Evolutionary conservation across 1,140 invertebrate species (phyloP).

Genomic region (Drosophila nigrodunni): DNA sequence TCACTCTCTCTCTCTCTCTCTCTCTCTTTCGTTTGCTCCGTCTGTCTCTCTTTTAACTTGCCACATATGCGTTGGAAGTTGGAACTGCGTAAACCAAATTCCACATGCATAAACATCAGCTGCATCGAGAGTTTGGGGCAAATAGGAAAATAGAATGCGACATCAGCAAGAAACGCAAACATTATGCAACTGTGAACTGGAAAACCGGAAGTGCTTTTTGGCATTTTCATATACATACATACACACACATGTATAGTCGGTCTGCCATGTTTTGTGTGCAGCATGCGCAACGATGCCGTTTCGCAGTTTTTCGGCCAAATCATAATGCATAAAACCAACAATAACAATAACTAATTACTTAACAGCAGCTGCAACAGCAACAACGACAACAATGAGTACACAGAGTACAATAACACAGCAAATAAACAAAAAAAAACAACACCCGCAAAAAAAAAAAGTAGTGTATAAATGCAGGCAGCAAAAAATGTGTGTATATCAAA

Average conservation of each 20-base stretch:
- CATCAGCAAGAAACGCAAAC: slow-evolving; percentile 1
- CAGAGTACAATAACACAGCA: slow-evolving; percentile 30
- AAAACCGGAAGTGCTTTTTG: slow-evolving; percentile 14
- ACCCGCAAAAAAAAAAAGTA: not conserved
- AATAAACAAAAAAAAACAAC: slow-evolving; percentile 30
- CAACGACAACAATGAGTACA: slow-evolving; percentile 19
- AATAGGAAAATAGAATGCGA: not conserved
- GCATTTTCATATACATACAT: too few species aligned
- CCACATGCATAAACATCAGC: slow-evolving; percentile 11
- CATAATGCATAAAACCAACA: slow-evolving; percentile 13
- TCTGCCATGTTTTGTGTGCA: slow-evolving; percentile 10
- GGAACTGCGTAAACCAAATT: not conserved
- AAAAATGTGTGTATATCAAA: slow-evolving; percentile 8
- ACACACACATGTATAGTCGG: not conserved
- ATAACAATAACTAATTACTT: slow-evolving; percentile 27
- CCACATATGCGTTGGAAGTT: slow-evolving; percentile 8
- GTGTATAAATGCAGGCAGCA: not conserved
- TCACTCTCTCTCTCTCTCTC: not conserved
- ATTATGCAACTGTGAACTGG: not conserved
- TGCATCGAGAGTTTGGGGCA: not conserved
- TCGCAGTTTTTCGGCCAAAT: not conserved
- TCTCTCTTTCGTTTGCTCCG: not conserved
- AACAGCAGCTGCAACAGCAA: slow-evolving; percentile 26
- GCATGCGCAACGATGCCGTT: not conserved
- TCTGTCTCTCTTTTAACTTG: not conserved